Percentiles rank a stretch among this genome's conserved stretches.
Evolutionary conservation across 2,113 vertebrate species (phyloP).

Genomic region (Chrysemys picta): DNA sequence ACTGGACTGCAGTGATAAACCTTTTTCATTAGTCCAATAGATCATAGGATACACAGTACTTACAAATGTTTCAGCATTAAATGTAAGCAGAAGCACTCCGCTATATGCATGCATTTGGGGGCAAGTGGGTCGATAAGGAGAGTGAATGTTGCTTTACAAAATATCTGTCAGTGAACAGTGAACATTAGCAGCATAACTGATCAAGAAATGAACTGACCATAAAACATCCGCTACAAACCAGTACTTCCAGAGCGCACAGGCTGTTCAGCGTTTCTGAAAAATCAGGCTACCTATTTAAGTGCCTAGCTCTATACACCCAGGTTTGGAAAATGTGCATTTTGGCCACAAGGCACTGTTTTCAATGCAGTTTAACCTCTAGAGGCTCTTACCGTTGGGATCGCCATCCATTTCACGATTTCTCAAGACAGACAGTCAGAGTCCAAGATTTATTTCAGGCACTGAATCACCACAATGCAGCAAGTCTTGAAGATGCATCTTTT

Average conservation of each 20-base stretch:
- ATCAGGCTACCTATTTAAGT: accelerated
- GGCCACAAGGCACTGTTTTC: neutral
- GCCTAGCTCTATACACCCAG: neutral
- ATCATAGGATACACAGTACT: conserved; percentile 79
- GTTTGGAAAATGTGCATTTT: neutral
- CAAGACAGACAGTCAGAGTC: neutral
- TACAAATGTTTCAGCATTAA: conserved; percentile 73
- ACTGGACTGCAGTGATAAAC: conserved; percentile 74
- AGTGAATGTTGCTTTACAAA: conserved; percentile 55
- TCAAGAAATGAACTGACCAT: conserved; percentile 55
- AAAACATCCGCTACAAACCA: conserved; percentile 14
- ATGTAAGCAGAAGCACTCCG: conserved; percentile 52
- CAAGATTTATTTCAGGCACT: neutral
- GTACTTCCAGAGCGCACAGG: neutral
- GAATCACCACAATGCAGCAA: neutral
- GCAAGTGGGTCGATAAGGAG: conserved; percentile 71
- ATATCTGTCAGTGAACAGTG: conserved; percentile 57
- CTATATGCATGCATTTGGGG: conserved; percentile 59
- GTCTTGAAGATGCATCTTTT: neutral
- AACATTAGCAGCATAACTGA: conserved; percentile 67
- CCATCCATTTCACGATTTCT: neutral
- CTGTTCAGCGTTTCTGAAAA: neutral
- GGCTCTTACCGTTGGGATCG: neutral
- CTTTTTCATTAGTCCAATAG: conserved; percentile 81
- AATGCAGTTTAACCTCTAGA: neutral